Base-by-base conservation (phyloP, 2,888 invertebrate species). In the Deilephila porcellus region DNA sequence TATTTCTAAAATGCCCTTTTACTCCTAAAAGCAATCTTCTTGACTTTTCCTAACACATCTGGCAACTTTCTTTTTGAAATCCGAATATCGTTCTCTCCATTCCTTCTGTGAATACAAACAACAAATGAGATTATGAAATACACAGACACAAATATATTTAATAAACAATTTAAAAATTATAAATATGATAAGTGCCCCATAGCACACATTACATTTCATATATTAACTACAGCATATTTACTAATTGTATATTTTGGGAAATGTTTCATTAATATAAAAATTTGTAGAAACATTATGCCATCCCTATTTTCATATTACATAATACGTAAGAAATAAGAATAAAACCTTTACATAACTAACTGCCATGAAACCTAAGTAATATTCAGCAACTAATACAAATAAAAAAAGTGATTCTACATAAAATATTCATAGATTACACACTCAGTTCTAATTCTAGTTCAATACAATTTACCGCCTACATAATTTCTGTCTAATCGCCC, bases 1-100 rank as follows among this genome's bases (percentile, higher is more conserved):
- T 86, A 86, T 87, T 88, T 88, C 88, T 87, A 86, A 85, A 83
- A 67, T 86, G 85, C 84, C 86, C 88, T 83, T 83, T 81, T 81
- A 83, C 92, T 94, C 92, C 97, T 97, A 98, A 97, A 97, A 97
- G 96, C 98, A 98, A 96, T 98, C 98, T 95, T 99, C 99, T 96
- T 99, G 99, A 96, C 99, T 99, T 96, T 98, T 98, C 95, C 99
- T 97, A 92, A 99, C 99, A 96, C 99, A 99, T 95, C 97, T 97
- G 87, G 99, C 98, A 87, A 99, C 99, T 96, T 98, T 98, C 95
- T 98, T 97, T 96, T 99, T 99, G 96, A 99, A 99, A 95, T 98
- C 99, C 93, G 97, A 96, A 95, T 98, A 98, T 94, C 98, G 97
- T 95, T 99, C 99, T 95, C 99, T 97, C 98, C 99, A 99, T 96